These are phyloP conservation scores for Busseola fusca DNA, from an alignment of 2,888 invertebrate species.

Conservation along the genomic window DNA sequence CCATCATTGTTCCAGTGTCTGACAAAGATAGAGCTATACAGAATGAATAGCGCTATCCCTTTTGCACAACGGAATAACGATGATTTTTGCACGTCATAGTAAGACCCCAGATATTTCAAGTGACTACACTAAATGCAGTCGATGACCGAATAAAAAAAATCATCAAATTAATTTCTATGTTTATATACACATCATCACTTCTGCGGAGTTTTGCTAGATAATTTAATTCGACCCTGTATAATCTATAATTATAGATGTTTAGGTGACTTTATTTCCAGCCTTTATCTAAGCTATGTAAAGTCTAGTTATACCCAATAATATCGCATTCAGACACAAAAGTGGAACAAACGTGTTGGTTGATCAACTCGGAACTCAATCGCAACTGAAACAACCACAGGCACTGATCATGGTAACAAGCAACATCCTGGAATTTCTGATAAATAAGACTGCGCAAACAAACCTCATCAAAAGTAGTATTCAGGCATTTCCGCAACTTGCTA, in stretches of 20 bases:
- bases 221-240: background rate
- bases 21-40: too few relatives aligned
- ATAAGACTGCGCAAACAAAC: slow-evolving; percentile 46
- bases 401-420: slow-evolving; percentile 32
- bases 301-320: background rate
- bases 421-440: slow-evolving; percentile 38
- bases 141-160: too few relatives aligned
- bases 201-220: too few relatives aligned
- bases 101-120: too few relatives aligned
- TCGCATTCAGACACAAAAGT: background rate
- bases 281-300: background rate
- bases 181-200: too few relatives aligned
- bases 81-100: too few relatives aligned
- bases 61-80: too few relatives aligned
- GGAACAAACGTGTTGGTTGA: background rate
- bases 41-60: too few relatives aligned
- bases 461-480: slow-evolving; percentile 57
- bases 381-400: slow-evolving; percentile 9
- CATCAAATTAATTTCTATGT: too few relatives aligned
- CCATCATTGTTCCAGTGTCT: too few relatives aligned
- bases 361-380: slow-evolving; percentile 1
- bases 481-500: slow-evolving; percentile 50
- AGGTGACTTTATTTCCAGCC: background rate
- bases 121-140: too few relatives aligned
- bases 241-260: background rate